Percentiles rank a stretch among this genome's conserved stretches.
phyloP scores from a whole-genome alignment of 2,797 vertebrate species.

The Labroides dimidiatus region DNA sequence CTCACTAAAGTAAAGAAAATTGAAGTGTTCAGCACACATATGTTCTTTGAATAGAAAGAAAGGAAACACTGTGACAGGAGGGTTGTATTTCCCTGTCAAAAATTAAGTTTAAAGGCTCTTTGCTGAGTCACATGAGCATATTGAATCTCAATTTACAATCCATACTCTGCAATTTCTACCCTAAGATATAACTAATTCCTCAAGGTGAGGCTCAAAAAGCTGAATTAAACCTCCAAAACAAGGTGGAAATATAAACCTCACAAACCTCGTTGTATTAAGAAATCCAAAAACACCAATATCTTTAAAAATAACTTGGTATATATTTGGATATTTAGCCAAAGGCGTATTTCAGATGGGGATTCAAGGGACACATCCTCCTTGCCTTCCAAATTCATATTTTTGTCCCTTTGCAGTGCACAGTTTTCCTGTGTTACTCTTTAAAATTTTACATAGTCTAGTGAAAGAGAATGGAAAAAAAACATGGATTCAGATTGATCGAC shows the following conservation, averaged over 20 bases:
- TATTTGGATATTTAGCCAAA: not conserved
- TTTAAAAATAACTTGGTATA: not conserved
- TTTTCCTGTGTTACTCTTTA: not conserved
- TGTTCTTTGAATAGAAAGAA: not conserved
- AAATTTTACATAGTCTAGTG: not conserved
- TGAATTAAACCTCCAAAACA: not conserved
- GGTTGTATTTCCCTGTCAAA: not conserved
- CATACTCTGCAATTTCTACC: not conserved
- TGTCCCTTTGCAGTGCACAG: not conserved
- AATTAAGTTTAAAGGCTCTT: not conserved
- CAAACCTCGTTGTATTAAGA: not conserved
- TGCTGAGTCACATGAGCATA: not conserved
- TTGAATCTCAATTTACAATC: not conserved
- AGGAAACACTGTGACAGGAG: not conserved
- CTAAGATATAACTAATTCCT: not conserved
- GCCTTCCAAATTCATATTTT: not conserved
- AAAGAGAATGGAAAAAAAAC: no score
- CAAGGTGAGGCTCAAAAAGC: conserved; percentile 8
- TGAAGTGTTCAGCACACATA: conserved; percentile 11
- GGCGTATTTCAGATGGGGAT: not conserved
- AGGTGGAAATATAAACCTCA: not conserved
- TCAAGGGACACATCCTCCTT: not conserved
- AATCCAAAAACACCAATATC: not conserved
- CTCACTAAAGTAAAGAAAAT: conserved; percentile 1
- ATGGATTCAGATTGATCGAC: no score